phyloP scores from a whole-genome alignment of 1,140 invertebrate genomes.

The Oreohelix idahoensis region DNA sequence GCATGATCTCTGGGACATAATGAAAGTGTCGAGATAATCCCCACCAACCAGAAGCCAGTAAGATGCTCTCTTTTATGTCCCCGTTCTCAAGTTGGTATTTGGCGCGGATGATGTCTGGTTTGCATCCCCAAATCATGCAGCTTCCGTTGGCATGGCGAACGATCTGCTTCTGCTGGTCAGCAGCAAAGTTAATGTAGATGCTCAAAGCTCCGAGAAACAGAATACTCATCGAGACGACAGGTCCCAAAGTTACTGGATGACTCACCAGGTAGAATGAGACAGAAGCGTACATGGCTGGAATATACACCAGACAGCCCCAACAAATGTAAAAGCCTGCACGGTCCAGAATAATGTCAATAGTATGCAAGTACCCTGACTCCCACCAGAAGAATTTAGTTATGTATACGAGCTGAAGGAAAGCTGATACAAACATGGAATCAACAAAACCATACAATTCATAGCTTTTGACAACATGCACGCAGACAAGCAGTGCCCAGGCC shows the following conservation, averaged over 20 bases:
- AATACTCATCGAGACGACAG: conserved; percentile 62
- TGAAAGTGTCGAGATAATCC: conserved; percentile 78
- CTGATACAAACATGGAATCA: conserved; percentile 73
- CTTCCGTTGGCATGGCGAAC: conserved; percentile 72
- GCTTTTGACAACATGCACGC: conserved; percentile 71
- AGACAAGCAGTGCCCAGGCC: conserved; percentile 76
- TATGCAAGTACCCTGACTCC: conserved; percentile 79
- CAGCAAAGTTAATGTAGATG: conserved; percentile 75
- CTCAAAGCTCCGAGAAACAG: conserved; percentile 70
- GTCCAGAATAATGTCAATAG: conserved; percentile 79
- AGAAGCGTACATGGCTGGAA: conserved; percentile 77
- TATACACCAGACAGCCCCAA: conserved; percentile 76
- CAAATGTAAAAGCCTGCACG: conserved; percentile 79
- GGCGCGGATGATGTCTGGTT: conserved; percentile 73
- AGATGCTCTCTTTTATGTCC: conserved; percentile 66
- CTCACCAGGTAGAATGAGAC: conserved; percentile 75
- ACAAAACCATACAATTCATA: conserved; percentile 73
- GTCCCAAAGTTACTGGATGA: conserved; percentile 70
- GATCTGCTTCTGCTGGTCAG: conserved; percentile 75
- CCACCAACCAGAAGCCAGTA: conserved; percentile 79
- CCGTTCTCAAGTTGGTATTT: conserved; percentile 70
- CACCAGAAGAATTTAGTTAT: conserved; percentile 79
- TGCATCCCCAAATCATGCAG: conserved; percentile 75
- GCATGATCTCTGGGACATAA: conserved; percentile 77
- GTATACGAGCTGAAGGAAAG: conserved; percentile 75